Percentiles rank a stretch among this genome's conserved stretches.
These are phyloP conservation scores for Elgaria multicarinata DNA, from an alignment of 2,113 vertebrate genomes.

Conservation along the genomic window DNA sequence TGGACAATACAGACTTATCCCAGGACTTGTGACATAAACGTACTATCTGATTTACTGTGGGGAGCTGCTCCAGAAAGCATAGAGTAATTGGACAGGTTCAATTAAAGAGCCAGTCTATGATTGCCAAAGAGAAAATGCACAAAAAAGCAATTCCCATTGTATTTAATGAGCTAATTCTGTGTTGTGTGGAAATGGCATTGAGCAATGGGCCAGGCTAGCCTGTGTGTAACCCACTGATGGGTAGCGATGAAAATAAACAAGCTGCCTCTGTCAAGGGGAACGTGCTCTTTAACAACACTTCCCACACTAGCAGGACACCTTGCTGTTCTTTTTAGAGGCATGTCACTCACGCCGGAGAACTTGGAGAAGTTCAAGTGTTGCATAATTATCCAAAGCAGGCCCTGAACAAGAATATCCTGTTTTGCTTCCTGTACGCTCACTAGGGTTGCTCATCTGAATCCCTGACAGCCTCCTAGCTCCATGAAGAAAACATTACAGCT, in stretches of 20 bases:
- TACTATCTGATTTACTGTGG: background rate
- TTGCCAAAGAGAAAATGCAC: background rate
- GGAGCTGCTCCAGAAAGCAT: background rate
- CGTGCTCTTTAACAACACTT: conserved; percentile 69
- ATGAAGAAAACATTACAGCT: conserved; percentile 78
- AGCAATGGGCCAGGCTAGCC: background rate
- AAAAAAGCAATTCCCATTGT: background rate
- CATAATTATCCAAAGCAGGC: conserved; percentile 78
- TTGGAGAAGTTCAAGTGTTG: conserved; percentile 78
- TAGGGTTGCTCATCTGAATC: conserved; percentile 78
- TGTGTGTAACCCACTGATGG: conserved; percentile 32
- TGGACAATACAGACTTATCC: background rate
- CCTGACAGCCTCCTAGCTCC: conserved; percentile 78
- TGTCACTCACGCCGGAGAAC: conserved; percentile 69
- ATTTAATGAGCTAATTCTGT: conserved; percentile 8
- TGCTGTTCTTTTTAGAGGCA: conserved; percentile 64
- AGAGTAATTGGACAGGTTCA: background rate
- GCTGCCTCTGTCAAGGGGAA: conserved; percentile 71
- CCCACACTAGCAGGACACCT: conserved; percentile 61
- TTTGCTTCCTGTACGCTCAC: conserved; percentile 83
- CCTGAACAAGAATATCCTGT: conserved; percentile 82
- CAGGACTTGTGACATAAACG: background rate
- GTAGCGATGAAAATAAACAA: conserved; percentile 70
- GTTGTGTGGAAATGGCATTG: background rate
- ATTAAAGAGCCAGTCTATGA: background rate